These are phyloP conservation scores for Synanthedon vespiformis DNA, from an alignment of 2,888 invertebrate species.

Conservation along the genomic window DNA sequence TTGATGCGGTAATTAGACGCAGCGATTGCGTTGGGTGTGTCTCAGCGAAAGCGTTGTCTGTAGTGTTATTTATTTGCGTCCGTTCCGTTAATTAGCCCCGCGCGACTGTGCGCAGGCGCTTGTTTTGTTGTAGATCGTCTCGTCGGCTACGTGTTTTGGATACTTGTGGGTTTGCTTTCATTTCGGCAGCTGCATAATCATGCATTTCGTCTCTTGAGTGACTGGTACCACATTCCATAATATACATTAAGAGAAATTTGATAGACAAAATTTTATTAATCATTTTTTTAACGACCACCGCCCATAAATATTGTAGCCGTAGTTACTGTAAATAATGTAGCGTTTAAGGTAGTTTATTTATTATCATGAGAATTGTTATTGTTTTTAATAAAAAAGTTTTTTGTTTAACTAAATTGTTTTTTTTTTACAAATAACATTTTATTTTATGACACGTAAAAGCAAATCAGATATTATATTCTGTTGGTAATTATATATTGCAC, in stretches of 20 bases:
- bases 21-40: constrained; percentile 17
- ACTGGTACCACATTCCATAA: no score
- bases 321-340: constrained; percentile 57
- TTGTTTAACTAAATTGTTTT: constrained; percentile 4
- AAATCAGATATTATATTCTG: no score
- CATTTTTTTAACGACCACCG: background rate
- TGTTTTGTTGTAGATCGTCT: constrained; percentile 15
- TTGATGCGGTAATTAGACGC: constrained; percentile 11
- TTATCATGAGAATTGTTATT: constrained; percentile 23
- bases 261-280: no score
- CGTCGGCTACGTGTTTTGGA: constrained; percentile 23
- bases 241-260: no score
- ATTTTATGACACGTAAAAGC: no score
- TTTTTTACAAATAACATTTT: no score
- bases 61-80: constrained; percentile 39
- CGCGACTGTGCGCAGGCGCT: constrained; percentile 23
- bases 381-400: constrained; percentile 19
- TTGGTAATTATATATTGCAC: background rate
- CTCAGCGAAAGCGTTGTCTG: constrained; percentile 23
- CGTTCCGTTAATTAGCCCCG: constrained; percentile 39
- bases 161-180: constrained; percentile 36
- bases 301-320: constrained; percentile 17
- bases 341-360: constrained; percentile 51
- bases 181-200: constrained; percentile 35
- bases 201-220: constrained; percentile 6